Evolutionary conservation across 2,797 vertebrate species (phyloP), one percentile per base, ranked within the genome.

Genomic region (Pteronotus mesoamericanus): DNA sequence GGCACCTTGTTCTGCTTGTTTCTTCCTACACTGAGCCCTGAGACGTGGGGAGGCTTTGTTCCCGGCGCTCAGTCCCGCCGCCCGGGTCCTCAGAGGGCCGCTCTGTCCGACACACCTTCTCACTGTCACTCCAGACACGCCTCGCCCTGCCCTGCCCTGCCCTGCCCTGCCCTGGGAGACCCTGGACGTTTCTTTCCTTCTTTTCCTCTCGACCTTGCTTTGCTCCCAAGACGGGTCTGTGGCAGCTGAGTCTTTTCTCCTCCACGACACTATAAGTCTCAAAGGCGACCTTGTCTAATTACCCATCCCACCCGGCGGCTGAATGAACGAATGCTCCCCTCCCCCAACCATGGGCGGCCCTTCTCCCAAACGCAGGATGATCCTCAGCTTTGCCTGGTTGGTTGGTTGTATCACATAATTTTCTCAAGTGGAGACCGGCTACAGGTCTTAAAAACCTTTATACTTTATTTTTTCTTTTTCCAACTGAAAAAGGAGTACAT

Each of bases 61-160:
- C 37, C 5, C 19, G 9, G 7, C 0, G 2, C 24, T 51, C 37
- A 34, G 0, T 37, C 11, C 34, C 21, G 5, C 53, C 3, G 1
- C 64, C 55, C 2, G 37, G 71, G 44, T 29, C 18, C 24, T 61
- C 5, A 1, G 9, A 37, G 87, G 15, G 42, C 44, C 51, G 39
- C 26, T 29, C 8, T 21, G 3, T 78, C 22, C 24, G 26, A 48
- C 6, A 2, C 21, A 32, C 24, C n/a, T 22, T n/a, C 78, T 64
- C 6, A 4, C 61, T 14, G 0, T 32, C 15, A 12, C 6, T 16
- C 46, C 16, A 11, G 12, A 37, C 0, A 2, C 34, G 0, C 48
- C 9, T 4, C 5, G 3, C 7, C 12, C 34, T 68, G 46, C 3
- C 59, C 18, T 4, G 0, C n/a, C 48, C 15, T 18, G 6, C 7